Percentiles rank a stretch among this genome's conserved stretches.
Conservation (phyloP, 2,888 invertebrate species). For the Andrena minutula region DNA sequence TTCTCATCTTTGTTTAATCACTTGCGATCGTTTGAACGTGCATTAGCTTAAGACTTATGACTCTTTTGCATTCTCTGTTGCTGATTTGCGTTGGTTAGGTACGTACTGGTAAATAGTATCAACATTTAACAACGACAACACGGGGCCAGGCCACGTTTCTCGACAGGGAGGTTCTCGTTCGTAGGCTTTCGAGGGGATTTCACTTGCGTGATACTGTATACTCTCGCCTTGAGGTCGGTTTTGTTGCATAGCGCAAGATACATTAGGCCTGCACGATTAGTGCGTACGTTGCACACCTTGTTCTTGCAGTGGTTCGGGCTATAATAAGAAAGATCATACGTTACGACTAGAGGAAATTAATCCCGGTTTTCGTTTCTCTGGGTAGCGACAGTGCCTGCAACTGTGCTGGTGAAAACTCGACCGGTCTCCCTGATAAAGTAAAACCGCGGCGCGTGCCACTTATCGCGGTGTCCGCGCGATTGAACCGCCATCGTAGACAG, state of each 20-base stretch:
- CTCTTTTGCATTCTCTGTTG: constrained; percentile 46
- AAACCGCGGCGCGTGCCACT: background rate
- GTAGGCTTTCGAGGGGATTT: constrained; percentile 57
- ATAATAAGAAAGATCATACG: constrained; percentile 21
- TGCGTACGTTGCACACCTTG: constrained; percentile 12
- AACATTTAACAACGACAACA: constrained; percentile 33
- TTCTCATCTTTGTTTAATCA: no score
- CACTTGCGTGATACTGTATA: constrained; percentile 17
- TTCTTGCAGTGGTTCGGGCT: background rate
- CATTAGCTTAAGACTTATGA: background rate
- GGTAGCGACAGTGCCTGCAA: background rate
- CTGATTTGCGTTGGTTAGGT: constrained; percentile 28
- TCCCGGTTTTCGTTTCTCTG: background rate
- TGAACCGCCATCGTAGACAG: background rate
- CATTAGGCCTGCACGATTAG: constrained; percentile 49
- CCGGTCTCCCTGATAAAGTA: background rate
- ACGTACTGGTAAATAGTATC: constrained; percentile 7
- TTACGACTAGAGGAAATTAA: constrained; percentile 15
- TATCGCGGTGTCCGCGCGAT: background rate
- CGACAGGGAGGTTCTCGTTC: constrained; percentile 30
- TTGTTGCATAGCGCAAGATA: constrained; percentile 51
- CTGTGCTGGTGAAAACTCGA: background rate
- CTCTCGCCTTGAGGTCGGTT: constrained; percentile 50
- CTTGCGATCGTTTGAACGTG: background rate
- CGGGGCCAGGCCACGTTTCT: constrained; percentile 25